Evolutionary conservation across 2,113 vertebrate species (phyloP), one percentile per base, ranked within the genome.

Genomic region (Agelaius phoeniceus): DNA sequence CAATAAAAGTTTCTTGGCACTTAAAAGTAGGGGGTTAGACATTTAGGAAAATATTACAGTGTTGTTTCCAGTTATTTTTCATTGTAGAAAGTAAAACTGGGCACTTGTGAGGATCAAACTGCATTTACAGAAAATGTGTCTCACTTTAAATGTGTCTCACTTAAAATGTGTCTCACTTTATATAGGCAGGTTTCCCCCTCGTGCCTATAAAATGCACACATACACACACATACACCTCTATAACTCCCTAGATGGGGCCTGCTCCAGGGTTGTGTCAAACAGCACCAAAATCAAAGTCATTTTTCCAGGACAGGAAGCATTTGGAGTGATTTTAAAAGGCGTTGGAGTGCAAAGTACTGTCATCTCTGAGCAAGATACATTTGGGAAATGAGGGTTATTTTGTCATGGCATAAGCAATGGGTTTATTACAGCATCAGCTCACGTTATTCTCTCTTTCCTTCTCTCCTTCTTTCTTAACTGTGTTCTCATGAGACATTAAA

Each of bases 1-100:
- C 87, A 99, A 99, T 96, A 99, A 99, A 95, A 99, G 98, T 52
- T 97, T 99, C 84, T 95, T 99, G 55, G 98, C 98, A 3, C 97
- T 99, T 93, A 9, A 66, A 76, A 84, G 52, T 37, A 62, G 30
- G 10, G 15, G 19, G 41, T 91, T 55, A 76, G 52, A 54, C 27
- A 26, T 20, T 31, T 26, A 37, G 43, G 30, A 89, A 83, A 90
- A 69, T 7, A 71, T 28, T 30, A 24, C 49, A 28, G 22, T 46
- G 35, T 46, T 75, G 33, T 73, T 78, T 77, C 54, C 62, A 48
- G 61, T n/a, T 84, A 48, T 35, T 93, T 74, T 85, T 86, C 43
- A 13, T 33, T 74, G 79, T 13, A 77, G 68, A 71, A 80, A 55
- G 30, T 48, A 65, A 73, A 87, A 61, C 5, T 54, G 22, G 59